phyloP scores from a whole-genome alignment of 2,797 vertebrate species.

The Chrysocyon brachyurus region DNA sequence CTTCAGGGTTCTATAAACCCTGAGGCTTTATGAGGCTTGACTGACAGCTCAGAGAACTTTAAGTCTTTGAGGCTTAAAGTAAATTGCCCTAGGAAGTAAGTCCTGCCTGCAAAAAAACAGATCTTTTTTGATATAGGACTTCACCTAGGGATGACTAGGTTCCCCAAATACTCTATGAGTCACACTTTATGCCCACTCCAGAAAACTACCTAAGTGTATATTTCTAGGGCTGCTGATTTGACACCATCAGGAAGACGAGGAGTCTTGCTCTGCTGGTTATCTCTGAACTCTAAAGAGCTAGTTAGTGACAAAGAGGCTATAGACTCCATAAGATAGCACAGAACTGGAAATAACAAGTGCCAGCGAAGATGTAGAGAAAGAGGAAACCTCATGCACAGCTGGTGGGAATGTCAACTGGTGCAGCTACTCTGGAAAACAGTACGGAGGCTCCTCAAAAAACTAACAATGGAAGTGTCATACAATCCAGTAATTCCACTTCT shows the following conservation, averaged over 20 bases:
- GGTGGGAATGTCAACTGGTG: background rate
- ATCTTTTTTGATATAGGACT: background rate
- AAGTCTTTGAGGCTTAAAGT: background rate
- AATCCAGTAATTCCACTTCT: background rate
- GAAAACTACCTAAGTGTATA: background rate
- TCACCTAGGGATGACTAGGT: background rate
- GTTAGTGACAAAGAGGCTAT: background rate
- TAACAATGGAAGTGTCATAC: background rate
- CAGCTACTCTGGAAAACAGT: background rate
- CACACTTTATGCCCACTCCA: background rate
- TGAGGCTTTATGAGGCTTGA: background rate
- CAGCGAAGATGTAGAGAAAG: background rate
- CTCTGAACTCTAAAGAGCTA: background rate
- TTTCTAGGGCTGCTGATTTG: background rate
- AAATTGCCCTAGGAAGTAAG: constrained; percentile 24
- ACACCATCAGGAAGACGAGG: background rate
- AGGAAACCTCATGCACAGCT: background rate
- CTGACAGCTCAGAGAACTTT: background rate
- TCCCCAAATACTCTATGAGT: background rate
- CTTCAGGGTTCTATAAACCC: background rate
- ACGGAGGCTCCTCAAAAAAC: background rate
- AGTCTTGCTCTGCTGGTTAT: background rate
- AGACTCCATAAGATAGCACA: background rate
- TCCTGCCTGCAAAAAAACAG: constrained; percentile 2
- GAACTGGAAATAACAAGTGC: background rate